phyloP scores from a whole-genome alignment of 2,888 invertebrate species.

The Amphipyra tragopoginis region DNA sequence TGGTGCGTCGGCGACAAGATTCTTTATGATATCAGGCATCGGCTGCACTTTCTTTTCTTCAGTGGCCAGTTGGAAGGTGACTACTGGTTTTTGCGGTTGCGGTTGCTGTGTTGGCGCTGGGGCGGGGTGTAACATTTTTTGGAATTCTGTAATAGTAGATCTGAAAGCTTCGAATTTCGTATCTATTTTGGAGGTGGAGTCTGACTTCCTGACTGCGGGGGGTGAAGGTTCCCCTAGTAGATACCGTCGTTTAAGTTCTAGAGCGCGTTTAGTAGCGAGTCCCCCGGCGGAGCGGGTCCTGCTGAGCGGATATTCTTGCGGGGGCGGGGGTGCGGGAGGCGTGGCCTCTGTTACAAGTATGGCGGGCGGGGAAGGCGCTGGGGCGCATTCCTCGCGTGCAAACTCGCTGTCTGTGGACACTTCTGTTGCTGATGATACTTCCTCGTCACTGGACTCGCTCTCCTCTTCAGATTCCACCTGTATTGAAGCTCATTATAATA shows the following conservation, averaged over 20 bases:
- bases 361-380: slow-evolving; percentile 93
- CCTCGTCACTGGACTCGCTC: slow-evolving; percentile 92
- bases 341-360: slow-evolving; percentile 94
- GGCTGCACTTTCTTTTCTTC: slow-evolving; percentile 84
- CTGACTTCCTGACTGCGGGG: slow-evolving; percentile 94
- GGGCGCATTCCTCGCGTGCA: slow-evolving; percentile 94
- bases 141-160: slow-evolving; percentile 96
- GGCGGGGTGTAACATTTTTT: slow-evolving; percentile 95
- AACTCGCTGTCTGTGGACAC: slow-evolving; percentile 98
- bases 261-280: slow-evolving; percentile 95
- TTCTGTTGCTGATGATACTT: slow-evolving; percentile 96
- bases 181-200: slow-evolving; percentile 95
- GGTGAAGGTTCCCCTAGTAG: slow-evolving; percentile 93
- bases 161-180: slow-evolving; percentile 95
- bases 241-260: slow-evolving; percentile 96
- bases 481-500: slow-evolving; percentile 54
- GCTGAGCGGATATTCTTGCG: slow-evolving; percentile 94
- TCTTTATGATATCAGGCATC: slow-evolving; percentile 91
- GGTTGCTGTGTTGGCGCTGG: slow-evolving; percentile 68
- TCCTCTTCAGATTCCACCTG: slow-evolving; percentile 88
- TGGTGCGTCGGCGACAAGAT: slow-evolving; percentile 78
- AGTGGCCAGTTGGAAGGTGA: slow-evolving; percentile 74
- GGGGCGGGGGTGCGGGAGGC: slow-evolving; percentile 92
- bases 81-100: slow-evolving; percentile 65
- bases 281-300: slow-evolving; percentile 96